Evolutionary conservation across 2,888 invertebrate genomes (phyloP), one percentile per base, ranked within the genome.

Genomic region (Watsonalla binaria): DNA sequence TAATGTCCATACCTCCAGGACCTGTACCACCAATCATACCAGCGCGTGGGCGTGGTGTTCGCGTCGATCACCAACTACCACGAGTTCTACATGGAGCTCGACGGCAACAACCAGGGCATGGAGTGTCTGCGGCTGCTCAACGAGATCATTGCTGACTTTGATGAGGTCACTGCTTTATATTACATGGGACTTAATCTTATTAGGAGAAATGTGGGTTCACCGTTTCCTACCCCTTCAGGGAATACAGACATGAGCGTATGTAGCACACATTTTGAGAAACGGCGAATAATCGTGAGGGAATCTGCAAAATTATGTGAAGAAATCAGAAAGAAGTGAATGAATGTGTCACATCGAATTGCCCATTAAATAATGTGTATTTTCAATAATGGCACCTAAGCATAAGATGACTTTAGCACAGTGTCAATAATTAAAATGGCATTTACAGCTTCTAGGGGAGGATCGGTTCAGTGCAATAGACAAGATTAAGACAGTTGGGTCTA

Each of bases 41-140:
- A 94, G 67, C 94, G 96, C 73, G 97, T 97, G 52, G 97, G 97
- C 50, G 97, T 98, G 34, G 95, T 97, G 66, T 98, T 98, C 86
- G 97, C 96, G 34, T 96, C 96, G 58, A 96, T 98, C 78, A 97
- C 97, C 71, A 98, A 97, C 91, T 98, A 97, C 88, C 96, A 96
- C 85, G 97, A 98, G 87, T 97, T 97, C 91, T 97, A 97, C 87
- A 96, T 96, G 79, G 97, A 97, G 90, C 92, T 97, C 63, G 97
- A 97, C 81, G 97, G 96, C 14, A 97, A 97, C 80, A 97, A 97
- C 86, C 97, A 97, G 86, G 97, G 97, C 1, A 94, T 97, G 75
- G 97, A 97, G 86, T 97, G 97, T 80, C 90, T 98, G 54, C 86
- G 97, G 58, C 92, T 97, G 59, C 92, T 98, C 9, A 97, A 98